Evolutionary conservation across 2,888 invertebrate genomes (phyloP), one percentile per base, ranked within the genome.

Genomic region (Acanthopleura granulata): DNA sequence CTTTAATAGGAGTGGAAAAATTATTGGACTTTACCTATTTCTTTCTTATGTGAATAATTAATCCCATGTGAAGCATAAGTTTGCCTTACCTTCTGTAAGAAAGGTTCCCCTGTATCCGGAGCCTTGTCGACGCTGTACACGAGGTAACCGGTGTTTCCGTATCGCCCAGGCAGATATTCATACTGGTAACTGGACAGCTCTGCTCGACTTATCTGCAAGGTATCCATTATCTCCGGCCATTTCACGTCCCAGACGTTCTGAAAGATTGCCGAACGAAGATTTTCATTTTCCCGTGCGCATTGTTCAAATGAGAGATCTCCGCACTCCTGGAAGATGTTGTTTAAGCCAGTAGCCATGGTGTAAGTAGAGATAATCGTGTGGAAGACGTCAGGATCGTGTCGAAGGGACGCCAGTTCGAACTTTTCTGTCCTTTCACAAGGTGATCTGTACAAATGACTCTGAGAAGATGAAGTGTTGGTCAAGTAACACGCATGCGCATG

Each of bases 311-410:
- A 66, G 4, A 18, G 15, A 25, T 27, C 16, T 27, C 16, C 25
- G 14, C 66, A 66, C 1, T 1, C 6, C 22, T 27, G 15, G 6
- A 66, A 66, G 16, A 66, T 16, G 40, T 81, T 76, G 29, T 81
- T 77, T 15, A 90, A 77, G 0, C 87, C 87, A 49, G 81, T 82
- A 0, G 85, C 86, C 6, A 87, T 80, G 9, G 88, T 85, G 72
- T 87, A 85, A 0, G 89, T 84, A 12, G 89, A 88, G 15, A 87
- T 84, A 40, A 89, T 84, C 3, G 88, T 89, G 73, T 87, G 86
- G 30, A 89, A 81, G 0, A 87, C 84, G 25, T 71, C 71, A 49
- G 49, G 71, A n/a, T 71, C 50, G 22, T 78, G 75, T 12, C 69
- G 18, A 22, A 86, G 74, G 0, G 74, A 75, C 72, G 87, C 86